A percentile compares a stretch with the other conserved stretches of the same genome.
Evolutionary conservation across 2,113 vertebrate species (phyloP).

Genomic region (Oenanthe oenanthe): DNA sequence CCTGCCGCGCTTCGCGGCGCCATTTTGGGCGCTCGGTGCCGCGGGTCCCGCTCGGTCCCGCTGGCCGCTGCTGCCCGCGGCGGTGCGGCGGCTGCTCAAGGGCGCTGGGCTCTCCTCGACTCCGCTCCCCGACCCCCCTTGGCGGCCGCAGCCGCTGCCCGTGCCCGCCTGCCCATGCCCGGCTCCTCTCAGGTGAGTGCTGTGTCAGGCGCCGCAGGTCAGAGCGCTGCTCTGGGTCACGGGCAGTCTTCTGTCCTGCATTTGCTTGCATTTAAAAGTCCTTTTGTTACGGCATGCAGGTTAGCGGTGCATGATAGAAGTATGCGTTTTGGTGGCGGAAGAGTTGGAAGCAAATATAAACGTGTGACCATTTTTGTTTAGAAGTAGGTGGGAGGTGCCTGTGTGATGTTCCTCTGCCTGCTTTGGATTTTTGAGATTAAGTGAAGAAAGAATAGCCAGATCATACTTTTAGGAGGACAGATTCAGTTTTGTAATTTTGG

Average conservation of each 20-base stretch:
- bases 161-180: background rate
- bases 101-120: rapidly evolving
- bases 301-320: rapidly evolving
- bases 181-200: background rate
- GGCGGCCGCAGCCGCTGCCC: rapidly evolving
- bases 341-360: no score
- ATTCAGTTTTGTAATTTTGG: background rate
- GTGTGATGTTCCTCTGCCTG: background rate
- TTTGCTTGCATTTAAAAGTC: background rate
- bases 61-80: rapidly evolving
- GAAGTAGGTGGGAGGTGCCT: rapidly evolving
- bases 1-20: rapidly evolving
- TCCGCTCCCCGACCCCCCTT: rapidly evolving
- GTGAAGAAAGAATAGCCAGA: background rate
- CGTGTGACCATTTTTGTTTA: rapidly evolving
- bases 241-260: rapidly evolving
- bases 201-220: rapidly evolving
- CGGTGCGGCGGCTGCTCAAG: background rate
- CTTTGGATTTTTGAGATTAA: background rate
- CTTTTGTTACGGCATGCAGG: rapidly evolving
- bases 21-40: background rate
- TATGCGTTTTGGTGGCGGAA: rapidly evolving
- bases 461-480: rapidly evolving
- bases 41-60: rapidly evolving
- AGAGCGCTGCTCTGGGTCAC: rapidly evolving